Percentiles rank a stretch among this genome's conserved stretches.
These are phyloP conservation scores for Nemoura dubitans DNA, from an alignment of 2,888 invertebrate genomes.

Conservation along the genomic window DNA sequence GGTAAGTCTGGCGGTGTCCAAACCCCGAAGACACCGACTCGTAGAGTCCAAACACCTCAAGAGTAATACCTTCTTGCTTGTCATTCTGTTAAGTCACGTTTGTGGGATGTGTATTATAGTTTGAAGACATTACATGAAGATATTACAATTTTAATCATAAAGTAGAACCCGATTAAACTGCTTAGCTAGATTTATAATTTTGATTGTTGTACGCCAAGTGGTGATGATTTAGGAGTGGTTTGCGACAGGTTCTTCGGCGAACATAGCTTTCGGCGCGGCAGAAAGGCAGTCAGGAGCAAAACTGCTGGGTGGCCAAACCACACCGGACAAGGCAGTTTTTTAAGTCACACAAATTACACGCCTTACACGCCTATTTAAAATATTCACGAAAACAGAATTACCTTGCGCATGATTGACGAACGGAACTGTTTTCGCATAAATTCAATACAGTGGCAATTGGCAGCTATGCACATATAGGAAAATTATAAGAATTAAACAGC, in stretches of 20 bases:
- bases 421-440: background rate
- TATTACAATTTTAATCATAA: background rate
- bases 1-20: background rate
- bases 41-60: too few species aligned
- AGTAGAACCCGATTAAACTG: background rate
- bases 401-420: background rate
- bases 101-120: too few species aligned
- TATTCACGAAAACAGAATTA: background rate
- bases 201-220: background rate
- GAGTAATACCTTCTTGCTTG: too few species aligned
- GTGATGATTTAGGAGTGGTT: background rate
- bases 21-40: background rate
- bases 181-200: background rate
- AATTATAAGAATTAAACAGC: background rate
- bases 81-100: too few species aligned
- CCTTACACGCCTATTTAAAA: background rate
- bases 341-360: constrained; percentile 1
- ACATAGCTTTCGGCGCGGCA: background rate
- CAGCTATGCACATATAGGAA: too few species aligned
- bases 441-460: background rate
- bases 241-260: background rate
- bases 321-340: background rate
- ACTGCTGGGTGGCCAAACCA: background rate
- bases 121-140: background rate
- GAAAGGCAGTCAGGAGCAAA: background rate